Evolutionary conservation across 2,113 vertebrate species (phyloP).

Genomic region (Salvelinus sp.): DNA sequence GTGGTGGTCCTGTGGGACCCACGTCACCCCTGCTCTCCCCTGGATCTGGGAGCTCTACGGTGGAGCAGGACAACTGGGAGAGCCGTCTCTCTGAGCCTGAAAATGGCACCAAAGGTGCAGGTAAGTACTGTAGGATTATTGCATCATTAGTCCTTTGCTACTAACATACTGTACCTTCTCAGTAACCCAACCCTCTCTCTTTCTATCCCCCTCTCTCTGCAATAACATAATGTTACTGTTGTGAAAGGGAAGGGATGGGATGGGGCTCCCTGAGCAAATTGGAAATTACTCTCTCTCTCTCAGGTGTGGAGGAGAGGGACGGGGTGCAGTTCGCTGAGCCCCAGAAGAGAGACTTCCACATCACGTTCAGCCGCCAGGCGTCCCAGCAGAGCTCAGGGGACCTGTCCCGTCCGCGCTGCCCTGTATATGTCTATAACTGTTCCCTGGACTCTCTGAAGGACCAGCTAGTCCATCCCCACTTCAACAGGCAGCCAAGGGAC

Average conservation of each 20-base stretch:
- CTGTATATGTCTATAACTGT: slow-evolving; percentile 93
- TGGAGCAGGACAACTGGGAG: slow-evolving; percentile 45
- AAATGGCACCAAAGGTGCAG: slow-evolving; percentile 29
- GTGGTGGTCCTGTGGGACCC: not conserved
- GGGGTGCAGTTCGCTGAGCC: slow-evolving; percentile 76
- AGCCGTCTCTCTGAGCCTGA: slow-evolving; percentile 27
- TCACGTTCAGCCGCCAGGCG: slow-evolving; percentile 75
- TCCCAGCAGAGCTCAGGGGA: slow-evolving; percentile 79
- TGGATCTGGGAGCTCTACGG: slow-evolving; percentile 5
- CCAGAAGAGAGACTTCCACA: slow-evolving; percentile 69
- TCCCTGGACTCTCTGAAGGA: slow-evolving; percentile 87
- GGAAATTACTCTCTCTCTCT: not conserved
- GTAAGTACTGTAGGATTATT: slow-evolving; percentile 15
- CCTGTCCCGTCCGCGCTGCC: slow-evolving; percentile 79
- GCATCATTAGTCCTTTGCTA: too few species aligned
- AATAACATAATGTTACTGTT: too few species aligned
- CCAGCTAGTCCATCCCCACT: slow-evolving; percentile 82
- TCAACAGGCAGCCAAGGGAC: slow-evolving; percentile 78
- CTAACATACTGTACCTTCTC: not conserved
- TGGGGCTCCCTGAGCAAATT: too few species aligned
- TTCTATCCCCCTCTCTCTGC: too few species aligned
- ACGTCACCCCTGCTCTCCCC: slow-evolving; percentile 42
- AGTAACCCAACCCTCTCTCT: too few species aligned
- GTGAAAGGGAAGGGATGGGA: too few species aligned
- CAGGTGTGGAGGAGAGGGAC: slow-evolving; percentile 72